A percentile compares a stretch with the other conserved stretches of the same genome.
Conservation (phyloP, 2,113 vertebrate genomes). For the Phylloscopus whistleri region DNA sequence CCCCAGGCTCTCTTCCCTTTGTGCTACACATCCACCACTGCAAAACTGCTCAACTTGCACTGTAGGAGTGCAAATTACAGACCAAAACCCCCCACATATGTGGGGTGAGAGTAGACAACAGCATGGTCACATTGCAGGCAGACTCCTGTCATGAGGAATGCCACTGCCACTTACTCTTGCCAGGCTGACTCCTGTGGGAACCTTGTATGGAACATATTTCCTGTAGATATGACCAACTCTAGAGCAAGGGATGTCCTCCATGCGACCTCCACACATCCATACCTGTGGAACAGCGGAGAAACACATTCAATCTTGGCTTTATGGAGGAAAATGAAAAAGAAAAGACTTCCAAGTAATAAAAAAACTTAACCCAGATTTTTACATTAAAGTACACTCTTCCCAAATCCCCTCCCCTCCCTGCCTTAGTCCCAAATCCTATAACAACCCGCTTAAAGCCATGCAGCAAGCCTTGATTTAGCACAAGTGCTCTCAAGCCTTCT, state of each 20-base stretch:
- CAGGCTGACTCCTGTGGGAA: conserved; percentile 92
- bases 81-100: not conserved
- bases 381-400: not conserved
- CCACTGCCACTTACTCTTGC: conserved; percentile 79
- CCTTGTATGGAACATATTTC: conserved; percentile 97
- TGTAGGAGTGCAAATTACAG: not conserved
- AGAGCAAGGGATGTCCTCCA: conserved; percentile 89
- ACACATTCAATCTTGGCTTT: not conserved
- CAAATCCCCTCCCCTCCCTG: not conserved
- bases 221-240: conserved; percentile 97
- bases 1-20: not conserved
- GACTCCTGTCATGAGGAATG: not conserved
- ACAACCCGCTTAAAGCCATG: not conserved
- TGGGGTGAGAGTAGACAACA: not conserved
- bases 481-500: conserved; percentile 9
- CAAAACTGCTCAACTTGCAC: not conserved
- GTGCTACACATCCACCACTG: not conserved
- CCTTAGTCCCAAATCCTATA: not conserved
- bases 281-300: conserved; percentile 64
- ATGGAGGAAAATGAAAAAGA: not conserved
- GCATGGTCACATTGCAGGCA: fast-evolving
- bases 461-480: conserved; percentile 20
- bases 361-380: not conserved
- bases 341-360: not conserved
- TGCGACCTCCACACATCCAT: conserved; percentile 84